These are phyloP conservation scores for Arbacia lixula DNA, from an alignment of 53 echinoderm and acorn worm species.

Conservation along the genomic window DNA sequence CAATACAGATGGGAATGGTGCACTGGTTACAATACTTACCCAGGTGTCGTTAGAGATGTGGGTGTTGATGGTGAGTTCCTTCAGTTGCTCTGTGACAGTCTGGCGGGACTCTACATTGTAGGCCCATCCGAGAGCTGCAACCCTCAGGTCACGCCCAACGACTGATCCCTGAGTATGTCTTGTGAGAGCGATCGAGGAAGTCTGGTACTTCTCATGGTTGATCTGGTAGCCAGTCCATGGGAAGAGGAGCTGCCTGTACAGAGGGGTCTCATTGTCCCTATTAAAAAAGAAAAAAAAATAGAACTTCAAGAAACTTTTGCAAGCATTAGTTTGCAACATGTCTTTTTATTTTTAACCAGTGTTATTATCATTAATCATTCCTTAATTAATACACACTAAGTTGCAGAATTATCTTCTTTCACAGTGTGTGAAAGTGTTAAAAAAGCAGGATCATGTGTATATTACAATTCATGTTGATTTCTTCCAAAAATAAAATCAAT, in stretches of 20 bases:
- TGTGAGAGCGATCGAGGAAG: constrained; percentile 25
- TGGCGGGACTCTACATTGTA: constrained; percentile 68
- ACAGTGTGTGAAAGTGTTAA: background rate
- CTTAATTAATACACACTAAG: background rate
- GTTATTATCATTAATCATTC: too few species aligned
- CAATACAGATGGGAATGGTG: too few species aligned
- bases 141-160: constrained; percentile 41
- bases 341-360: too few species aligned
- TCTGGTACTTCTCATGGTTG: constrained; percentile 88
- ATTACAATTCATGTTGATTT: background rate
- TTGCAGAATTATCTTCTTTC: background rate
- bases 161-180: constrained; percentile 11
- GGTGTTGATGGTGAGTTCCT: constrained; percentile 57
- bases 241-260: constrained; percentile 86
- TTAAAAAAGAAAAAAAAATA: background rate
- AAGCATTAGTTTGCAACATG: too few species aligned
- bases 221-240: constrained; percentile 73
- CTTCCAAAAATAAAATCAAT: background rate
- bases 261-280: constrained; percentile 94
- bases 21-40: constrained; percentile 80
- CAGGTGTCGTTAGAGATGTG: constrained; percentile 71
- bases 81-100: constrained; percentile 26
- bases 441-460: background rate
- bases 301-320: too few species aligned
- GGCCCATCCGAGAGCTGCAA: constrained; percentile 74